Conservation (phyloP, 2,888 invertebrate species). For the Cristatella mucedo region DNA sequence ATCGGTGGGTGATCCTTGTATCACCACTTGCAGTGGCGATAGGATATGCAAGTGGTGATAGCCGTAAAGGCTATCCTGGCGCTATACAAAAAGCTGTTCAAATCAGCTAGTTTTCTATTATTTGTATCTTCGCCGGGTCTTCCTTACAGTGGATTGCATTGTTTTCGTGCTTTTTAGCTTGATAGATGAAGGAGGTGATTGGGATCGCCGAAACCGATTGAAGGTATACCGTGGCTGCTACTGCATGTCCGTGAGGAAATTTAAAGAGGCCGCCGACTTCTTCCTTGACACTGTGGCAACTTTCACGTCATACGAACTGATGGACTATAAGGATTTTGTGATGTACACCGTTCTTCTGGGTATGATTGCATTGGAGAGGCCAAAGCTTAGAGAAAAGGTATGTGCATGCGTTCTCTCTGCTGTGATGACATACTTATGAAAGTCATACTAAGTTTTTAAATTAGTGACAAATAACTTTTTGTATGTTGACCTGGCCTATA, state of each 20-base stretch:
- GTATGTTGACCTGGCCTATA: no score
- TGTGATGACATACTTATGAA: neutral
- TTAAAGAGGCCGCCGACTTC: constrained; percentile 74
- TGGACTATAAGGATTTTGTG: constrained; percentile 79
- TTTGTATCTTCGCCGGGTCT: no score
- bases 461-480: no score
- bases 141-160: no score
- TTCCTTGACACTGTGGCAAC: constrained; percentile 97
- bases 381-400: constrained; percentile 61
- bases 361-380: constrained; percentile 63
- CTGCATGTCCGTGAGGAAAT: constrained; percentile 85
- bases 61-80: no score
- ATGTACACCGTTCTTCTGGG: constrained; percentile 66
- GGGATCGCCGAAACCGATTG: constrained; percentile 90
- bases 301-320: constrained; percentile 93
- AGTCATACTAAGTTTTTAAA: no score
- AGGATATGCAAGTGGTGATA: no score
- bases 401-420: constrained; percentile 8
- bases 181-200: constrained; percentile 96
- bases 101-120: no score
- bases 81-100: no score
- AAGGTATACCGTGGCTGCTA: constrained; percentile 81
- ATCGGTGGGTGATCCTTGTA: no score
- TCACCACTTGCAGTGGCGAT: no score
- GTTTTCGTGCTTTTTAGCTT: constrained; percentile 39